Conservation (phyloP, 2,113 vertebrate species). For the Oncorhynchus gorbuscha region DNA sequence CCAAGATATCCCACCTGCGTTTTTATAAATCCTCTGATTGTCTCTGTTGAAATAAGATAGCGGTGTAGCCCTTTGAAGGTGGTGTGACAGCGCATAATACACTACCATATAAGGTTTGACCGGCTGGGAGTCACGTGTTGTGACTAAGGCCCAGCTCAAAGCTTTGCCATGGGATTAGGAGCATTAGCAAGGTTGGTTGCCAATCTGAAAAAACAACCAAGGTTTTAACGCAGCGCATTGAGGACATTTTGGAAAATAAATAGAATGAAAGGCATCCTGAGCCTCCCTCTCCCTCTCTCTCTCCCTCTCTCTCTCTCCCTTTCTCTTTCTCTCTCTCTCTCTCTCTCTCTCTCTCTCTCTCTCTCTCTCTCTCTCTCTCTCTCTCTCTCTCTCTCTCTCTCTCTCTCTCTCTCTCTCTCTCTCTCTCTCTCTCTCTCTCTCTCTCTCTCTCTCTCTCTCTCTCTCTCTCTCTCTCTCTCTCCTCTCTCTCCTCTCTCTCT, state of each 20-base stretch:
- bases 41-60: slow-evolving; percentile 69
- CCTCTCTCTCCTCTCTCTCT: no score
- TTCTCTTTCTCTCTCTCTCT: no score
- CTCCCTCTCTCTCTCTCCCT: neutral
- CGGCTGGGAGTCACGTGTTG: slow-evolving; percentile 45
- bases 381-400: slow-evolving; percentile 6
- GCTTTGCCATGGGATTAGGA: slow-evolving; percentile 58
- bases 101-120: slow-evolving; percentile 46
- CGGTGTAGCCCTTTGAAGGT: slow-evolving; percentile 56
- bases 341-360: no score
- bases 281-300: slow-evolving; percentile 1
- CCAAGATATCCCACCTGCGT: slow-evolving; percentile 32
- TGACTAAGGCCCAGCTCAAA: slow-evolving; percentile 16
- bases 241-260: slow-evolving; percentile 54
- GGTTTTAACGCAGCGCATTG: slow-evolving; percentile 13
- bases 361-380: no score
- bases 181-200: slow-evolving; percentile 58
- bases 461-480: no score
- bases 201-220: slow-evolving; percentile 46
- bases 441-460: no score
- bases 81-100: slow-evolving; percentile 56
- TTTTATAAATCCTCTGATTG: slow-evolving; percentile 64
- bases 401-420: neutral
- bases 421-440: no score
- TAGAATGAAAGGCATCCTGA: slow-evolving; percentile 26